Conservation (phyloP, 2,113 vertebrate genomes). For the Pygoscelis adeliae region DNA sequence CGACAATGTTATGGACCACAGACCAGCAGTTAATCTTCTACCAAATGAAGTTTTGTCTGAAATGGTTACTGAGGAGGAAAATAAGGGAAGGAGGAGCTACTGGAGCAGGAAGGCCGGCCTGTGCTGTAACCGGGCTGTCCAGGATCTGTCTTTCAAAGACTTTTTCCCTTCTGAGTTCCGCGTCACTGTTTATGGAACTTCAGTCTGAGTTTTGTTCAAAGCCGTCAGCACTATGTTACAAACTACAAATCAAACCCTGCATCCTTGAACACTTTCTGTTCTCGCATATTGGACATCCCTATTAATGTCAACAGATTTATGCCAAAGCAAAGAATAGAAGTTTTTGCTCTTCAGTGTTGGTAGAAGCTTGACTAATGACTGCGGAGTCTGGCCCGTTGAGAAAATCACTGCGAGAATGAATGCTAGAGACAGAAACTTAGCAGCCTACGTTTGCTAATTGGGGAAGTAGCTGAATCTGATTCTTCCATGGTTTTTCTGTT, state of each 20-base stretch:
- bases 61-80: not conserved
- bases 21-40: not conserved
- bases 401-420: not conserved
- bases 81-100: not conserved
- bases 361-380: slow-evolving; percentile 17
- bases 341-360: not conserved
- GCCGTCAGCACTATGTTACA: not conserved
- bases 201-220: not conserved
- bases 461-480: not conserved
- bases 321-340: not conserved
- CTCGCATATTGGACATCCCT: not conserved
- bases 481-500: not conserved
- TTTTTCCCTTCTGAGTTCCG: not conserved
- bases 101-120: not conserved
- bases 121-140: not conserved
- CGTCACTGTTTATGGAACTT: rapidly evolving
- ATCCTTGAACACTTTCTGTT: slow-evolving; percentile 21
- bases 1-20: not conserved
- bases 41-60: not conserved
- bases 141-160: not conserved
- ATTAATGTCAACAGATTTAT: slow-evolving; percentile 20
- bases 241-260: slow-evolving; percentile 26
- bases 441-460: not conserved
- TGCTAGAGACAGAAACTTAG: not conserved
- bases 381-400: not conserved